These are phyloP conservation scores for Enoplosus armatus DNA, from an alignment of 2,797 vertebrate species.

Conservation along the genomic window DNA sequence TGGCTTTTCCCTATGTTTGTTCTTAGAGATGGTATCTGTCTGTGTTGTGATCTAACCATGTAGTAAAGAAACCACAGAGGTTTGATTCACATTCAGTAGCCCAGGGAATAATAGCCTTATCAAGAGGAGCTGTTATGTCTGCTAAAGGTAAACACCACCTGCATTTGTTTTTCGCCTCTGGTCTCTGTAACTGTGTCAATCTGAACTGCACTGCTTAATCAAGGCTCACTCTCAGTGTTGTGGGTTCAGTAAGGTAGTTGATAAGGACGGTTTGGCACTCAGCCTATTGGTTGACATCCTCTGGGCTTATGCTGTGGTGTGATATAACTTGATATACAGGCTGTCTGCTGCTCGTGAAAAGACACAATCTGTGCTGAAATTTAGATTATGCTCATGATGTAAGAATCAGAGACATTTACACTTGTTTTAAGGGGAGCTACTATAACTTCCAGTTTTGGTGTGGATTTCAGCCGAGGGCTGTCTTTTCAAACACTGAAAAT, in stretches of 20 bases:
- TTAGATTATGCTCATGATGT: constrained; percentile 21
- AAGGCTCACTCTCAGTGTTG: constrained; percentile 23
- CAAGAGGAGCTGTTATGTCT: constrained; percentile 45
- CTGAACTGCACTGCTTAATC: constrained; percentile 21
- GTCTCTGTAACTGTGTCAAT: constrained; percentile 32
- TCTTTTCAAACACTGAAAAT: constrained; percentile 17
- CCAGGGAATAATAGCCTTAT: constrained; percentile 46
- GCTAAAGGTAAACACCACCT: constrained; percentile 56
- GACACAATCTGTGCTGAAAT: constrained; percentile 25
- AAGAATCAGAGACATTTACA: not conserved
- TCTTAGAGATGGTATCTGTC: constrained; percentile 44
- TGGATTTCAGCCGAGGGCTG: constrained; percentile 8
- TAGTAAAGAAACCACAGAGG: constrained; percentile 41
- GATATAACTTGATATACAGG: constrained; percentile 27
- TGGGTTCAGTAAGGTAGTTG: constrained; percentile 52
- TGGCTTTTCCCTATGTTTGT: constrained; percentile 25
- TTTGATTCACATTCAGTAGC: constrained; percentile 42
- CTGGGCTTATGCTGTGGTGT: constrained; percentile 40
- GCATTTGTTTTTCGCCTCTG: constrained; percentile 30
- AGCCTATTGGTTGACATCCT: constrained; percentile 49
- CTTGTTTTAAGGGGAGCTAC: not conserved
- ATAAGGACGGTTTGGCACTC: constrained; percentile 59
- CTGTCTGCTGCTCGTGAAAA: constrained; percentile 11
- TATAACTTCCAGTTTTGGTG: constrained; percentile 11
- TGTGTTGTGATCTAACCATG: constrained; percentile 30